A percentile compares a stretch with the other conserved stretches of the same genome.
Evolutionary conservation across 2,113 vertebrate species (phyloP).

Genomic region (Excalfactoria chinensis): DNA sequence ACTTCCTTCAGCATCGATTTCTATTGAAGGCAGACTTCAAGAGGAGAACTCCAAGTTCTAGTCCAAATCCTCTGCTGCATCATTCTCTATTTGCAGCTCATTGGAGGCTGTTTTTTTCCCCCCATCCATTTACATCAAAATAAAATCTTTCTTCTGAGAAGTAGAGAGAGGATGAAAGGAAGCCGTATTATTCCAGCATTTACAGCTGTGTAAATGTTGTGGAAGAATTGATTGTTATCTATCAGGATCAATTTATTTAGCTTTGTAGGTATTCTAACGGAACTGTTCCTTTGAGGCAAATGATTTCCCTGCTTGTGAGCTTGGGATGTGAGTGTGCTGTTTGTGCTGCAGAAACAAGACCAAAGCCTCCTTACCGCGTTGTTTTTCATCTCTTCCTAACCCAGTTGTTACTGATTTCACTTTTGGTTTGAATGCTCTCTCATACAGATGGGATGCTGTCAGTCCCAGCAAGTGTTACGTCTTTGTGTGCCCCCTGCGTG

Average conservation of each 20-base stretch:
- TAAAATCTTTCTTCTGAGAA: background rate
- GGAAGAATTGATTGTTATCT: background rate
- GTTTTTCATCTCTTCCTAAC: background rate
- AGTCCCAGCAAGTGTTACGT: background rate
- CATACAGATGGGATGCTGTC: rapidly evolving
- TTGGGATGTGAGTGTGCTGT: no score
- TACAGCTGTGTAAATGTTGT: background rate
- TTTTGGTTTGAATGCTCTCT: background rate
- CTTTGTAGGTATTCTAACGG: background rate
- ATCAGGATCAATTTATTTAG: background rate
- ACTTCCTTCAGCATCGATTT: background rate
- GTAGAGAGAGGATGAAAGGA: background rate
- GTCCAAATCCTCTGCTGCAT: background rate
- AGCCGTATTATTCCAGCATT: background rate
- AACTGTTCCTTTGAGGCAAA: background rate
- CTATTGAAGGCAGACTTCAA: background rate
- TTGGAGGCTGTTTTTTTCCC: background rate
- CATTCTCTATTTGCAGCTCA: background rate
- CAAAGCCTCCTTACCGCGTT: background rate
- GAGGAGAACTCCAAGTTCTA: background rate
- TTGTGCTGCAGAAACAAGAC: background rate
- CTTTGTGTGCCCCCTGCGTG: background rate
- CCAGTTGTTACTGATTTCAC: background rate
- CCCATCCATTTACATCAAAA: background rate
- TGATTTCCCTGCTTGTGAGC: background rate